A percentile compares a stretch with the other conserved stretches of the same genome.
These are phyloP conservation scores for Allolobophora icterica DNA, from an alignment of 2,888 invertebrate genomes.

Conservation along the genomic window DNA sequence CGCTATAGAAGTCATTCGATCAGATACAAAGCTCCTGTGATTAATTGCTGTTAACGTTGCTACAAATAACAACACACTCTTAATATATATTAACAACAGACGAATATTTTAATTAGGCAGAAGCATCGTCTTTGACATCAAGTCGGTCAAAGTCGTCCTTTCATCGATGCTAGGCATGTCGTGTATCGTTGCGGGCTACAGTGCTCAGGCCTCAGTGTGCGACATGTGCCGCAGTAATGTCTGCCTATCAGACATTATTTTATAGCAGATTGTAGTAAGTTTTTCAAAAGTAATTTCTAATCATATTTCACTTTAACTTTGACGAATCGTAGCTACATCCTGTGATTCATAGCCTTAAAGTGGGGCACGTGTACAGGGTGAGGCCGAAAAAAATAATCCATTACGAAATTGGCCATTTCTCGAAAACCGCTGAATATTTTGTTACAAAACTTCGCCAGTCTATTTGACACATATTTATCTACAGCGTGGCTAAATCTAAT, in stretches of 20 bases:
- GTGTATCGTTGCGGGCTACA: background rate
- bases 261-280: background rate
- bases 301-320: too few species aligned
- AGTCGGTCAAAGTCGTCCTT: background rate
- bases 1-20: background rate
- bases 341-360: background rate
- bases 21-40: background rate
- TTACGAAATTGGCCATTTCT: too few species aligned
- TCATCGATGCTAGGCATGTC: background rate
- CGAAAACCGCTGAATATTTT: too few species aligned
- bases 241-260: background rate
- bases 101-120: background rate
- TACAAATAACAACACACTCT: background rate
- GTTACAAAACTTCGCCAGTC: too few species aligned
- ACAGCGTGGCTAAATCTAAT: too few species aligned
- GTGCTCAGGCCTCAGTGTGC: background rate
- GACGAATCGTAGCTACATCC: too few species aligned
- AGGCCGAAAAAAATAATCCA: too few species aligned
- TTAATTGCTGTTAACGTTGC: background rate
- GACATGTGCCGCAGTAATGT: background rate
- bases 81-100: background rate
- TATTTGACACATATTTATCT: too few species aligned
- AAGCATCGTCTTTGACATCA: background rate
- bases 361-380: too few species aligned
- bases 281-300: too few species aligned